Conservation (phyloP, 1,140 invertebrate genomes). For the Nebria ingens region DNA sequence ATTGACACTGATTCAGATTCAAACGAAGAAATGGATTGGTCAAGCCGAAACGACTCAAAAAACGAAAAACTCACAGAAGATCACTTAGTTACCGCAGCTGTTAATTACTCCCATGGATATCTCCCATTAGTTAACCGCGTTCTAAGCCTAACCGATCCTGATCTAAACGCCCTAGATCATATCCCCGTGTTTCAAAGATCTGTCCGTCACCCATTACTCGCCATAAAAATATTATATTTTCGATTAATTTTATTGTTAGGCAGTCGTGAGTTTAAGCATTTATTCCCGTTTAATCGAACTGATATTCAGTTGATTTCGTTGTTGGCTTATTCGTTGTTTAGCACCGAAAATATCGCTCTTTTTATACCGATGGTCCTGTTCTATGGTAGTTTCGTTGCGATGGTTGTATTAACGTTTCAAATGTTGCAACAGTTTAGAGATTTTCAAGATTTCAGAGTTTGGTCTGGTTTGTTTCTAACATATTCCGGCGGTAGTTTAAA, state of each 20-base stretch:
- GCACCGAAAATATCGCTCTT: slow-evolving; percentile 50
- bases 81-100: slow-evolving; percentile 66
- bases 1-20: slow-evolving; percentile 16
- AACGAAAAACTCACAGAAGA: slow-evolving; percentile 69
- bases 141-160: slow-evolving; percentile 55
- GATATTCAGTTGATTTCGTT: slow-evolving; percentile 53
- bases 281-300: slow-evolving; percentile 41
- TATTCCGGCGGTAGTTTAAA: slow-evolving; percentile 56
- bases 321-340: slow-evolving; percentile 56
- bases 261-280: slow-evolving; percentile 40
- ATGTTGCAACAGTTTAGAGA: slow-evolving; percentile 66
- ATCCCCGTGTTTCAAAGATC: slow-evolving; percentile 58
- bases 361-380: slow-evolving; percentile 58
- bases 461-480: slow-evolving; percentile 66
- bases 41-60: slow-evolving; percentile 36
- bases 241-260: slow-evolving; percentile 53
- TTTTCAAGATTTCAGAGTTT: slow-evolving; percentile 61
- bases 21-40: slow-evolving; percentile 30
- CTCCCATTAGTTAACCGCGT: slow-evolving; percentile 64
- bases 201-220: slow-evolving; percentile 56
- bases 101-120: slow-evolving; percentile 65
- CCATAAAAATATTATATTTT: slow-evolving; percentile 54
- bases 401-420: slow-evolving; percentile 68
- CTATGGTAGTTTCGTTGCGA: slow-evolving; percentile 57
- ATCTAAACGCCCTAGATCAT: slow-evolving; percentile 50